Base-by-base conservation (phyloP, 2,797 vertebrate genomes). In the Tauraco hartlaubi region DNA sequence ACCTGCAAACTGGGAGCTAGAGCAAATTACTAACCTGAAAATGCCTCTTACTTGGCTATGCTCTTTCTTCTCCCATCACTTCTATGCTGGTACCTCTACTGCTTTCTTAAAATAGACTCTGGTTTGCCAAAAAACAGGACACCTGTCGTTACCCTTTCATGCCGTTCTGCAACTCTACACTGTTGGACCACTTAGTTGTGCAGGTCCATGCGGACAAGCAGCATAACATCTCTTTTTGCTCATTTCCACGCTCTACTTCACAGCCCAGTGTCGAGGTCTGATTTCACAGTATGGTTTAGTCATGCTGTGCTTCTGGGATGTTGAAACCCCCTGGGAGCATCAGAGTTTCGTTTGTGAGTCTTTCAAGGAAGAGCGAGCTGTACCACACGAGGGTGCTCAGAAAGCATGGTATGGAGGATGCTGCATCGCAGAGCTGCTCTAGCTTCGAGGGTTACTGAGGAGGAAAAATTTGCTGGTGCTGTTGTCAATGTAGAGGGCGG, bases 341-440 rank as follows among this genome's bases (percentile, higher is more conserved):
- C 13, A 37, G 31, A 18, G 11, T 37, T 54, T 35, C 12, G 6
- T 23, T 62, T 17, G 21, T 5, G 59, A 66, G 29, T 10, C 46
- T 58, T 21, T 35, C 10, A 6, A 29, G 55, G 61, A 13, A 12
- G 21, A 35, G 49, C 3, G 20, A 69, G 74, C 49, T 22, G 51
- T 11, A 19, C 95, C 95, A 88, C 94, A 84, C 21, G 92, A 46
- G 93, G 94, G 94, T 73, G 81, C 71, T 88, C 59, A 2, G 76
- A 51, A 76, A 78, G 78, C 92, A 6, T 4, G 2, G 21, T 19
- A 26, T 1, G 21, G 63, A 61, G 43, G 49, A 54, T 61, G 73
- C 69, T 68, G 74, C n/a, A 29, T 1, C 41, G 51, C 71, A 26
- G 21, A 59, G 35, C 31, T 43, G 64, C 82, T 68, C 43, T 5